phyloP scores from a whole-genome alignment of 1,140 invertebrate genomes.

The Magallana angulata region DNA sequence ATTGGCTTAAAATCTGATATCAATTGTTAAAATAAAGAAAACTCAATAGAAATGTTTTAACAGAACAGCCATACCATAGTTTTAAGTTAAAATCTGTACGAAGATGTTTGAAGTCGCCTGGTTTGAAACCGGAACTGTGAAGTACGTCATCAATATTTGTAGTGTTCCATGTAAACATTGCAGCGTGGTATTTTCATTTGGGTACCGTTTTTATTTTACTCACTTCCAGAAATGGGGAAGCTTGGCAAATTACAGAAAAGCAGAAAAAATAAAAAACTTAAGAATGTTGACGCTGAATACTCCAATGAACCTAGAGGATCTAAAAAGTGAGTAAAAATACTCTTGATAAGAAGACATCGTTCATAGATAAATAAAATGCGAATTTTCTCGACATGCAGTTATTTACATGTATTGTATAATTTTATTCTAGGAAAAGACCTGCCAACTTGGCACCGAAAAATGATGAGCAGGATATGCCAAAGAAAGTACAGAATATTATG shows the following conservation, averaged over 20 bases:
- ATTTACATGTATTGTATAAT: neutral
- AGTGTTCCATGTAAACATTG: constrained; percentile 37
- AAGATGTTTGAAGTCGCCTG: too few relatives aligned
- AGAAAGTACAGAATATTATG: constrained; percentile 58
- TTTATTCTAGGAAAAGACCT: constrained; percentile 28
- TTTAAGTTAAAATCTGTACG: too few relatives aligned
- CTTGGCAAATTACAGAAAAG: constrained; percentile 71
- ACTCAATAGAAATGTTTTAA: too few relatives aligned
- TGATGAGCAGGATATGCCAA: constrained; percentile 63
- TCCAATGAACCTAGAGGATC: neutral
- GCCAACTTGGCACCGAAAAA: constrained; percentile 47
- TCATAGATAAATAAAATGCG: neutral
- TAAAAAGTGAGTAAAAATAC: neutral
- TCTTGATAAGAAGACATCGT: neutral
- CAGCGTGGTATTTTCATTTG: neutral
- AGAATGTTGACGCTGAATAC: constrained; percentile 62
- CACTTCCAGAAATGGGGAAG: constrained; percentile 61
- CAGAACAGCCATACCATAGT: too few relatives aligned
- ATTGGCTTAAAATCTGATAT: too few relatives aligned
- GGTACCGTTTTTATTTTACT: too few relatives aligned
- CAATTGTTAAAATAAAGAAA: too few relatives aligned
- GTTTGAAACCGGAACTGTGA: constrained; percentile 47
- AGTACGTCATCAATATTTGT: constrained; percentile 54
- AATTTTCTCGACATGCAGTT: neutral
- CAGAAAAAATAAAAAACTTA: constrained; percentile 74